Conservation (phyloP, 2,113 vertebrate species). For the Ptychochromis oligacanthus region DNA sequence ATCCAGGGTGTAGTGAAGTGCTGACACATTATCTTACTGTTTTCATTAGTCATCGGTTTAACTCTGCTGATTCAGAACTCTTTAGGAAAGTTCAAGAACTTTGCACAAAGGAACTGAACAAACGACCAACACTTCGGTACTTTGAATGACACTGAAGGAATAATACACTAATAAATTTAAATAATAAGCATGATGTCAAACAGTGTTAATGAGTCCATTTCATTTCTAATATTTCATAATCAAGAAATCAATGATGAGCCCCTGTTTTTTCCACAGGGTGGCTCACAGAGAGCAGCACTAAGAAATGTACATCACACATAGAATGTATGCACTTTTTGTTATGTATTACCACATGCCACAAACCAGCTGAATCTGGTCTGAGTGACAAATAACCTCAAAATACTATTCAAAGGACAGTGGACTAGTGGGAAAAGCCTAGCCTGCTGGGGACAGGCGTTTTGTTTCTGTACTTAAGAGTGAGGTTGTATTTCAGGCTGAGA, state of each 20-base stretch:
- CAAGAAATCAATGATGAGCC: background rate
- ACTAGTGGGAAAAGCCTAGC: conserved; percentile 39
- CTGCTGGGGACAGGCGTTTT: conserved; percentile 25
- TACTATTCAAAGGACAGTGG: conserved; percentile 11
- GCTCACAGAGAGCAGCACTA: background rate
- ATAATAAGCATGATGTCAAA: background rate
- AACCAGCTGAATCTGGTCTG: conserved; percentile 52
- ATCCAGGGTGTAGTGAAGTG: too few species aligned
- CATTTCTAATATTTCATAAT: background rate
- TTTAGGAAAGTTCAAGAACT: conserved; percentile 13
- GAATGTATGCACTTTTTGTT: background rate
- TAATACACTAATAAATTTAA: background rate
- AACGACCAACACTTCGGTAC: background rate
- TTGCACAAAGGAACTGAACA: conserved; percentile 5
- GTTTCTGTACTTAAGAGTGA: conserved; percentile 11
- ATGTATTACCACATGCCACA: conserved; percentile 41
- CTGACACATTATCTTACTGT: background rate
- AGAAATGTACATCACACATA: background rate
- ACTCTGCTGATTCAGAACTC: background rate
- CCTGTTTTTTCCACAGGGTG: rapidly evolving
- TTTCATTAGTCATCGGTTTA: conserved; percentile 6
- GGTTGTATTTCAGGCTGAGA: conserved; percentile 59
- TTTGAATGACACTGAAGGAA: background rate
- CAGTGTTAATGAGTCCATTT: background rate
- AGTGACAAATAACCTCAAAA: conserved; percentile 23